Conservation (phyloP, 2,113 vertebrate species). For the Oncorhynchus clarkii region DNA sequence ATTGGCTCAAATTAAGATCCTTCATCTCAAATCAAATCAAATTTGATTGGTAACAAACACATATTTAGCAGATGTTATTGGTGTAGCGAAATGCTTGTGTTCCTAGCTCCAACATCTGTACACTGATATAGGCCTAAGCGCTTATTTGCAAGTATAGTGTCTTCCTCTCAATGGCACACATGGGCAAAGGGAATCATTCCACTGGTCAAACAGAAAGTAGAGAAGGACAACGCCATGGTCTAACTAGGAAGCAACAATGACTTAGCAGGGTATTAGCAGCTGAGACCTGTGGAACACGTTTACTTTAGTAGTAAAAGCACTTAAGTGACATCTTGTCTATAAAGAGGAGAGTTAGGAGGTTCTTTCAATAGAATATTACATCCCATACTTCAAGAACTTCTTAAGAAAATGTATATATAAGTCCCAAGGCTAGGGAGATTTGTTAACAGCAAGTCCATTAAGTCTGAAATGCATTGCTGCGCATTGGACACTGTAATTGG, state of each 20-base stretch:
- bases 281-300: slow-evolving; percentile 51
- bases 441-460: slow-evolving; percentile 62
- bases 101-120: too few relatives aligned
- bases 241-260: slow-evolving; percentile 37
- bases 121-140: too few relatives aligned
- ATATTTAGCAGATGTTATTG: too few relatives aligned
- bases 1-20: too few relatives aligned
- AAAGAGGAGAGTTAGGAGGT: slow-evolving; percentile 57
- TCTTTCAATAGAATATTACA: slow-evolving; percentile 63
- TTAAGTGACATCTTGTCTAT: slow-evolving; percentile 60
- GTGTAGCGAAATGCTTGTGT: too few relatives aligned
- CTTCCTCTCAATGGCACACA: too few relatives aligned
- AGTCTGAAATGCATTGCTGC: slow-evolving; percentile 62
- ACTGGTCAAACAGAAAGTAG: too few relatives aligned
- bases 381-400: slow-evolving; percentile 68
- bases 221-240: too few relatives aligned
- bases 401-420: slow-evolving; percentile 66
- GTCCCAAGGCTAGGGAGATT: slow-evolving; percentile 61
- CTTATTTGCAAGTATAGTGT: too few relatives aligned
- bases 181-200: too few relatives aligned
- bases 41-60: too few relatives aligned
- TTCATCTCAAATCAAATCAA: too few relatives aligned
- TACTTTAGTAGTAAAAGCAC: slow-evolving; percentile 66
- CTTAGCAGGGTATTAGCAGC: slow-evolving; percentile 30
- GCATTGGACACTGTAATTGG: slow-evolving; percentile 60